Evolutionary conservation across 2,888 invertebrate genomes (phyloP), one percentile per base, ranked within the genome.

Genomic region (Halictus quadricinctus): DNA sequence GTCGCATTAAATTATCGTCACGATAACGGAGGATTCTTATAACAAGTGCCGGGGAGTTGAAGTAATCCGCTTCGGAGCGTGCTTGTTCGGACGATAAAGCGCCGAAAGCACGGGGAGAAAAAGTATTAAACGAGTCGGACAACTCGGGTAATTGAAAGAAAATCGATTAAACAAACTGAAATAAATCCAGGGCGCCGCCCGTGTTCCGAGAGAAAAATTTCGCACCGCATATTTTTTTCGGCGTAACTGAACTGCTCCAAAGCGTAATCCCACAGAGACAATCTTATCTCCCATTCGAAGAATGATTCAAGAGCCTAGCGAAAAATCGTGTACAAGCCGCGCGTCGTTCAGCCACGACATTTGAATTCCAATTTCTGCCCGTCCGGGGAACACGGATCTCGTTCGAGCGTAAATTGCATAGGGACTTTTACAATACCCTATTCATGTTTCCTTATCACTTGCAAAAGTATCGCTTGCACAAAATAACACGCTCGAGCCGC

Each of bases 11-110:
- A 76, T 72, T 72, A 72, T 76, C 50, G n/a, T 25, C 36, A 29
- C 64, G 74, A 77, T 80, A 74, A 54, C 48, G 25, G 36, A 72
- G 41, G 50, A 54, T 76, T 79, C 36, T 46, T 41, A 48, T 69
- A 54, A 64, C 60, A 21, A 73, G 66, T 41, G 21, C 72, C 54
- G 25, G 15, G 50, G 66, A 66, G 79, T 76, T 21, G 29, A 13
- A 21, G 8, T 25, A 72, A 58, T 75, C 25, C 60, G 64, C 41
- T 48, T 50, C 41, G 7, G 18, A 48, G n/a, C 21, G 50, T 36
- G 6, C 46, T 46, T 74, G 73, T 70, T 6, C 43, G 43, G 70
- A n/a, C 70, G 21, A 43, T 70, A 43, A 70, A 43, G 6, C 70
- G n/a, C 13, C 43, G 13, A 70, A 43, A n/a, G n/a, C 13, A 43